These are phyloP conservation scores for Papilio protenor DNA, from an alignment of 2,888 invertebrate species.

Conservation along the genomic window DNA sequence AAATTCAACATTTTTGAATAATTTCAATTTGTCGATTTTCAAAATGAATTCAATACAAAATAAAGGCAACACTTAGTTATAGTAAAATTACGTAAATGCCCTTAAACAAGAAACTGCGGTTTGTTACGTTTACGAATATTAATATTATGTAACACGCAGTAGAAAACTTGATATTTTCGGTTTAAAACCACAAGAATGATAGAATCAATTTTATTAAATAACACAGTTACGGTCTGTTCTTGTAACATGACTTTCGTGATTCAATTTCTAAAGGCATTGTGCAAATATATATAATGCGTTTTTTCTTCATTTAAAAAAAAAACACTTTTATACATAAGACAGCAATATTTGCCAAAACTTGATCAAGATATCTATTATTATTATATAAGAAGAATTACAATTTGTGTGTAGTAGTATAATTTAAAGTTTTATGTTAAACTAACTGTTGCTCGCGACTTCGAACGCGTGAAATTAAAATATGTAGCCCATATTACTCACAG, in stretches of 20 bases:
- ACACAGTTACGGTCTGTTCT: not conserved
- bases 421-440: no score
- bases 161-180: constrained; percentile 21
- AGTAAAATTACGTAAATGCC: constrained; percentile 35
- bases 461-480: no score
- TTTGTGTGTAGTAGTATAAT: not conserved
- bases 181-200: constrained; percentile 11
- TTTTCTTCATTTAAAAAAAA: not conserved
- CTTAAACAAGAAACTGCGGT: constrained; percentile 44
- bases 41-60: not conserved
- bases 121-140: constrained; percentile 43
- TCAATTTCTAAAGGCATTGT: not conserved
- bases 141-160: constrained; percentile 3
- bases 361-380: no score
- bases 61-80: not conserved
- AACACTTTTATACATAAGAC: no score
- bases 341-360: not conserved
- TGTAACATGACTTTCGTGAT: not conserved
- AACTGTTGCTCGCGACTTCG: no score
- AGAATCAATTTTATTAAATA: constrained; percentile 6
- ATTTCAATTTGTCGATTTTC: not conserved
- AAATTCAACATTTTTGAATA: not conserved
- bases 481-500: no score
- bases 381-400: not conserved
- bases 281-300: not conserved